Conservation (phyloP, 2,113 vertebrate genomes). For the Sinocyclocheilus anophthalmus region DNA sequence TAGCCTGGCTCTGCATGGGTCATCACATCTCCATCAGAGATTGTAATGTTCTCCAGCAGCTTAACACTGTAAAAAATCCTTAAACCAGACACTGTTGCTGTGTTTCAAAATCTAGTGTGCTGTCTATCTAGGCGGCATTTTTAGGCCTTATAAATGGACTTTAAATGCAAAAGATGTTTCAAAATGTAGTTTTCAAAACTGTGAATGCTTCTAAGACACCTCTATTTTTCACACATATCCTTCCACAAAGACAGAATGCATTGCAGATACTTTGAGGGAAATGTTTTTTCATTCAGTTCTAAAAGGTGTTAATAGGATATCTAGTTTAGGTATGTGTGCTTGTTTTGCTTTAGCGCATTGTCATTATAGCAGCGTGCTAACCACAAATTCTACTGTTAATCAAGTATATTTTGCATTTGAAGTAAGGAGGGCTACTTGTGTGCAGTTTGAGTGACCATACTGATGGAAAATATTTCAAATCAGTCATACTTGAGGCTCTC, state of each 20-base stretch:
- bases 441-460: not conserved
- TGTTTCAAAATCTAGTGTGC: not conserved
- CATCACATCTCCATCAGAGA: constrained; percentile 51
- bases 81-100: not conserved
- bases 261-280: not conserved
- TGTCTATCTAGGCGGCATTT: not conserved
- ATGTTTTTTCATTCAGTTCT: not conserved
- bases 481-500: not conserved
- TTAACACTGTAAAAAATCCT: not conserved
- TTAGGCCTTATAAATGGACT: not conserved
- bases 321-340: not conserved
- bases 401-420: not conserved
- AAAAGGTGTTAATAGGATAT: not conserved
- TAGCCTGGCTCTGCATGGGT: constrained; percentile 64
- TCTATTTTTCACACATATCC: not conserved
- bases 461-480: not conserved
- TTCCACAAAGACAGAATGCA: not conserved
- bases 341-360: not conserved
- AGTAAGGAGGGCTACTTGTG: not conserved
- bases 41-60: constrained; percentile 32
- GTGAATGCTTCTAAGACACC: not conserved
- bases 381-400: not conserved
- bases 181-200: not conserved
- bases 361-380: not conserved
- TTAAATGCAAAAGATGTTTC: not conserved